Base-by-base conservation (phyloP, 2,888 invertebrate species). In the Melieria picta region DNA sequence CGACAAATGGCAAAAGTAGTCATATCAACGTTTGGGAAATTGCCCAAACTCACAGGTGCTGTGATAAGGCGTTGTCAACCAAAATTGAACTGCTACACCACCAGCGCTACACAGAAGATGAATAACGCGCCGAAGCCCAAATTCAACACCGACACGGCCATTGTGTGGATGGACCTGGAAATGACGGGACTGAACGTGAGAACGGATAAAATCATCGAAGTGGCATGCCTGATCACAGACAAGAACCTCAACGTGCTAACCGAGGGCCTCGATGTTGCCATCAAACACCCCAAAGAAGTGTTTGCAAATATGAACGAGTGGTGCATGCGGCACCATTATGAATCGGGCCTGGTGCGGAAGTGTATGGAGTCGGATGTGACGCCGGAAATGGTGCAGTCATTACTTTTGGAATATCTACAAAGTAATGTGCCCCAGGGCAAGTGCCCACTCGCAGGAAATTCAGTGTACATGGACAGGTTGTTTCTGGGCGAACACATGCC, bases 221-320 rank as follows among this genome's bases (percentile, higher is more conserved):
- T 97, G 69, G 94, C 96, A 0, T 95, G 96, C 83, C 83, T 98
- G 47, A 89, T 99, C 69, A 98, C 98, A 0, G 95, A 98, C 83
- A 88, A 89, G 10, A 83, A 95, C 67, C 87, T 97, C 13, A 92
- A 94, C 78, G 84, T 94, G 7, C 86, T 95, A 52, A 94, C 93
- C 4, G 91, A 91, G 82, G 93, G 93, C 6, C 94, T 94, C 0
- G 88, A 92, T 79, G 84, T 96, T 60, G 88, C 96, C 2, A 92
- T 99, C 76, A 89, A 95, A 80, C 95, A 96, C 78, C 88, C 94
- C 0, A 90, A 93, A 74, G 85, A 89, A 46, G 87, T 94, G 47
- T 88, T 98, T 72, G 88, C 91, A 61, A 88, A 87, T 61, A 98
- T 99, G 98, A 83, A 90, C 81, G 90, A 91, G 5, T 99, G 98